phyloP scores from a whole-genome alignment of 2,113 vertebrate species.

The Acanthochromis polyacanthus region DNA sequence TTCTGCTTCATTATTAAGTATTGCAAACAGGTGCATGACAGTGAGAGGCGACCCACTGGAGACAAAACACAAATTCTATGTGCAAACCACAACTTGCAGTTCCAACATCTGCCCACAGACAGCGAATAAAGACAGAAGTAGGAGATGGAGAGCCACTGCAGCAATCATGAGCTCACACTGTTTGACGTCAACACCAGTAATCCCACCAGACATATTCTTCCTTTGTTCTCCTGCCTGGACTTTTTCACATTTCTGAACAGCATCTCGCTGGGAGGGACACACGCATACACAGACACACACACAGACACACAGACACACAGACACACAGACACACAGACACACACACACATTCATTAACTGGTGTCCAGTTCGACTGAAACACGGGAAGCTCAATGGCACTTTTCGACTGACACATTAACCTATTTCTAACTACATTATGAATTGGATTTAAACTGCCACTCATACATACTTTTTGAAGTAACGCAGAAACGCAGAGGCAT shows the following conservation, averaged over 20 bases:
- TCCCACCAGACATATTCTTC: conserved; percentile 39
- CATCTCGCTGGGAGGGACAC: neutral
- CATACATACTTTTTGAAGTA: neutral
- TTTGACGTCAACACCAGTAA: conserved; percentile 23
- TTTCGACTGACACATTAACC: conserved; percentile 41
- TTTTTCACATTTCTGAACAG: conserved; percentile 36
- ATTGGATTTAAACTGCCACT: neutral
- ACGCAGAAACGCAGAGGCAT: neutral
- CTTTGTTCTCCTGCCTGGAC: conserved; percentile 46
- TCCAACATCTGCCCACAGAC: neutral
- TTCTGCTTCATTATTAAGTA: neutral
- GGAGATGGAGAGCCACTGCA: conserved; percentile 2
- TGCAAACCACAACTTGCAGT: neutral
- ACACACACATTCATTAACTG: neutral
- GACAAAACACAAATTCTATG: neutral
- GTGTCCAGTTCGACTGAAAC: neutral
- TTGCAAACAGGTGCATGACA: neutral
- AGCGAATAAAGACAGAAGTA: conserved; percentile 10
- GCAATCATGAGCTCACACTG: conserved; percentile 22
- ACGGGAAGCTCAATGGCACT: neutral
- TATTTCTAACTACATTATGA: conserved; percentile 20
- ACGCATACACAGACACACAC: neutral
- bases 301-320: neutral
- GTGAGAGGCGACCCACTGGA: neutral
- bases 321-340: neutral